Base-by-base conservation (phyloP, 2,888 invertebrate genomes). In the Pterostichus madidus region DNA sequence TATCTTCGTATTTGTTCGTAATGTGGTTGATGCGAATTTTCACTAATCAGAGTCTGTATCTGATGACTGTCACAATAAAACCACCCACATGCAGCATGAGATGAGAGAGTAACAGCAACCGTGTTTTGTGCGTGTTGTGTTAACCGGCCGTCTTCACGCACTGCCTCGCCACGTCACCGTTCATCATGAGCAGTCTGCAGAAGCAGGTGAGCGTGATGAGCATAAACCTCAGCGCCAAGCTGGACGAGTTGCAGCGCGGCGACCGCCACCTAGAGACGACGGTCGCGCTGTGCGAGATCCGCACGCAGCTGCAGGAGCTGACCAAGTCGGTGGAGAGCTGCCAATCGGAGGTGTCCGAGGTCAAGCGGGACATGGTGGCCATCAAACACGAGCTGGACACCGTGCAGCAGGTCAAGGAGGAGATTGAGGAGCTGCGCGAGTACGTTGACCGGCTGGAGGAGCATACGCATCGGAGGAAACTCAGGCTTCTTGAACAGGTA, bases 201-300 rank as follows among this genome's bases (percentile, higher is more conserved):
- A 96, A 96, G 94, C 97, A 97, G 95, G 96, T 97, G 94, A 95
- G 96, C 94, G 96, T 97, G 93, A 97, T 97, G 97, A 97, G 97
- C 92, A 96, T 96, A 96, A 97, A 97, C 94, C 94, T 97, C 92
- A 94, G 95, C 91, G 95, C 96, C 89, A 97, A 97, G 93, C 93
- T 97, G 93, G 97, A 97, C 92, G 96, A 97, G 93, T 94, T 97
- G 92, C 97, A 97, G 92, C 93, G 95, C 89, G 94, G 94, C 89
- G 97, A 97, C 92, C 95, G 96, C 88, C 96, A 97, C 92, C 93
- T 96, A 90, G 97, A 97, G 93, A 97, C 97, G 87, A 96, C 96
- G 90, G 96, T 97, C 90, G 97, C 97, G 88, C 95, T 97, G 90
- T 96, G 96, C 92, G 97, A 97, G 92, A 97, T 97, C 90, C 94